These are phyloP conservation scores for Tenthredo amoena DNA, from an alignment of 2,888 invertebrate genomes.

Conservation along the genomic window DNA sequence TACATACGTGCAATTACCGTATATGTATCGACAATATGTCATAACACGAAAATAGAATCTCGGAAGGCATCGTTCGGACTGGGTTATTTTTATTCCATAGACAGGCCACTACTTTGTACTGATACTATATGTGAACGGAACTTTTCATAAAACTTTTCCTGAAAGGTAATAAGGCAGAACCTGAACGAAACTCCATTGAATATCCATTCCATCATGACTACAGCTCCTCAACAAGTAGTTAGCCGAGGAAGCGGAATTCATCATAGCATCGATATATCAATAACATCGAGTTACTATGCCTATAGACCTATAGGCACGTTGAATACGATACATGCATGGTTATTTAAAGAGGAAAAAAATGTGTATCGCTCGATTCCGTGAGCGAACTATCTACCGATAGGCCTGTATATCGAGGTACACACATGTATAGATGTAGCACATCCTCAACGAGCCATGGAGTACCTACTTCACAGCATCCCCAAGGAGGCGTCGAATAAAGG, in stretches of 20 bases:
- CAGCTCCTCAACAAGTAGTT: conserved; percentile 23
- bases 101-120: neutral
- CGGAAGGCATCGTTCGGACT: neutral
- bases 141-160: neutral
- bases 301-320: neutral
- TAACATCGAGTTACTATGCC: neutral
- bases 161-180: neutral
- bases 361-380: conserved; percentile 7
- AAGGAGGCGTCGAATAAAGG: conserved; percentile 36
- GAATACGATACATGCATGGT: neutral
- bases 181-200: conserved; percentile 14
- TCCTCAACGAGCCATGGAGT: neutral
- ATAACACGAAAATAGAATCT: conserved; percentile 30
- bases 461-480: conserved; percentile 32
- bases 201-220: conserved; percentile 30
- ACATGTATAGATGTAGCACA: neutral
- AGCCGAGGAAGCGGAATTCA: conserved; percentile 4
- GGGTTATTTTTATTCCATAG: conserved; percentile 3
- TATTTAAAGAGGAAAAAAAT: neutral
- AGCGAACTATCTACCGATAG: neutral
- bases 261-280: conserved; percentile 9
- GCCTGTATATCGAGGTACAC: conserved; percentile 2
- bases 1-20: neutral
- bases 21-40: neutral
- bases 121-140: neutral